Evolutionary conservation across 2,888 invertebrate species (phyloP).

Genomic region (Ectemnius continuus): DNA sequence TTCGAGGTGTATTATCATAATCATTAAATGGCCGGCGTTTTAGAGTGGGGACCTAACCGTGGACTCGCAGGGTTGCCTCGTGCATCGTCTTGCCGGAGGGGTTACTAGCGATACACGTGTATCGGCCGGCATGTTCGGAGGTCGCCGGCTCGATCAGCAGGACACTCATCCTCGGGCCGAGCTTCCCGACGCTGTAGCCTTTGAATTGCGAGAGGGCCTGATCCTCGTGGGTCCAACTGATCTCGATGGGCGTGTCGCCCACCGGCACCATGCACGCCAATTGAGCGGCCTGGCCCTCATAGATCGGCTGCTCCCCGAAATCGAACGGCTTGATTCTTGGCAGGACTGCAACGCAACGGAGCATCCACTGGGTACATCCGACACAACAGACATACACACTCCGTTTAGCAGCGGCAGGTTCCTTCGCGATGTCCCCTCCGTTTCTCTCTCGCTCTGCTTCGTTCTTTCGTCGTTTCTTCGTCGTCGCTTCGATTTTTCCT

Average conservation of each 20-base stretch:
- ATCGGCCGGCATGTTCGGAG: slow-evolving; percentile 80
- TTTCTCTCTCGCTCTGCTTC: not conserved
- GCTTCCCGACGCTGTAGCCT: slow-evolving; percentile 74
- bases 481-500: not conserved
- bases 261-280: slow-evolving; percentile 83
- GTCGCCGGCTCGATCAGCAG: slow-evolving; percentile 78
- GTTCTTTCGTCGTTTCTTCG: no score
- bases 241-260: slow-evolving; percentile 81
- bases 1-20: slow-evolving; percentile 1
- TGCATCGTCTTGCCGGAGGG: slow-evolving; percentile 80
- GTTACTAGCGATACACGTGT: slow-evolving; percentile 82
- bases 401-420: not conserved
- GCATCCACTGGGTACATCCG: slow-evolving; percentile 37
- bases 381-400: not conserved
- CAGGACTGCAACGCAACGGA: slow-evolving; percentile 82
- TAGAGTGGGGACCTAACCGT: slow-evolving; percentile 79
- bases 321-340: slow-evolving; percentile 90
- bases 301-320: slow-evolving; percentile 87
- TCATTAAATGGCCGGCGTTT: slow-evolving; percentile 11
- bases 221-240: slow-evolving; percentile 80
- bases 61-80: slow-evolving; percentile 80
- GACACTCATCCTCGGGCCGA: slow-evolving; percentile 75
- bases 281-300: slow-evolving; percentile 89
- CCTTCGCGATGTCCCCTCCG: not conserved
- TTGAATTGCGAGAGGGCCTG: slow-evolving; percentile 74